Evolutionary conservation across 2,797 vertebrate genomes (phyloP).

Genomic region (Typhlichthys subterraneus): DNA sequence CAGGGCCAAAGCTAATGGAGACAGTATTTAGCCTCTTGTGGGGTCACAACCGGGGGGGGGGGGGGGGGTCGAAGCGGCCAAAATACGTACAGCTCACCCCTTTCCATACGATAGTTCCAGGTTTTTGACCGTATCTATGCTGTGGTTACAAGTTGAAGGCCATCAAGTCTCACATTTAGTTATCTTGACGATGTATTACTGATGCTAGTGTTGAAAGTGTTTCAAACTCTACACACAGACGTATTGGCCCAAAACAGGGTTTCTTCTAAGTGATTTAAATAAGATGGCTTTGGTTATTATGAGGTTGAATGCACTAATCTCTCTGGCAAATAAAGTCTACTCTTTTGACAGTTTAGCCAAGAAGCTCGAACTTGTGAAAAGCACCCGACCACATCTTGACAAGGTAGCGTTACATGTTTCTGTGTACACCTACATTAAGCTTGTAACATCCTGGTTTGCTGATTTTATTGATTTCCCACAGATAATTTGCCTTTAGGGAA

Average conservation of each 20-base stretch:
- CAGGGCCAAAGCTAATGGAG: constrained; percentile 78
- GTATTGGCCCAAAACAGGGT: not conserved
- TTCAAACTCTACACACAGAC: not conserved
- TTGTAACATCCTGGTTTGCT: too few relatives aligned
- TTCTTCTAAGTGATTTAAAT: not conserved
- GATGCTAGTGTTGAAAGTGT: not conserved
- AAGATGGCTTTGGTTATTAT: not conserved
- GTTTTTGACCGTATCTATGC: too few relatives aligned
- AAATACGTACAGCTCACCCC: too few relatives aligned
- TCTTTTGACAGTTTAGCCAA: constrained; percentile 81
- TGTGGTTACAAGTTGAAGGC: too few relatives aligned
- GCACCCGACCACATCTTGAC: constrained; percentile 83
- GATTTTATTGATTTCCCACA: too few relatives aligned
- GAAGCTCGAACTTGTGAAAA: constrained; percentile 80
- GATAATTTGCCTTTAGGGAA: constrained; percentile 16
- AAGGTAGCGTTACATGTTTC: constrained; percentile 78
- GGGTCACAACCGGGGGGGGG: constrained; percentile 58
- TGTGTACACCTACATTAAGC: too few relatives aligned
- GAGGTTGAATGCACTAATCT: too few relatives aligned
- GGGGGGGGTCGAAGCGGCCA: constrained; percentile 18
- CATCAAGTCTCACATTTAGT: too few relatives aligned
- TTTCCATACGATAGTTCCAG: constrained; percentile 20
- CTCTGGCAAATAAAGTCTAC: constrained; percentile 10
- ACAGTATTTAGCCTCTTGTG: constrained; percentile 80
- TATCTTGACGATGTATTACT: too few relatives aligned